Evolutionary conservation across 2,797 vertebrate species (phyloP), one percentile per base, ranked within the genome.

Genomic region (Crenuchus spilurus): DNA sequence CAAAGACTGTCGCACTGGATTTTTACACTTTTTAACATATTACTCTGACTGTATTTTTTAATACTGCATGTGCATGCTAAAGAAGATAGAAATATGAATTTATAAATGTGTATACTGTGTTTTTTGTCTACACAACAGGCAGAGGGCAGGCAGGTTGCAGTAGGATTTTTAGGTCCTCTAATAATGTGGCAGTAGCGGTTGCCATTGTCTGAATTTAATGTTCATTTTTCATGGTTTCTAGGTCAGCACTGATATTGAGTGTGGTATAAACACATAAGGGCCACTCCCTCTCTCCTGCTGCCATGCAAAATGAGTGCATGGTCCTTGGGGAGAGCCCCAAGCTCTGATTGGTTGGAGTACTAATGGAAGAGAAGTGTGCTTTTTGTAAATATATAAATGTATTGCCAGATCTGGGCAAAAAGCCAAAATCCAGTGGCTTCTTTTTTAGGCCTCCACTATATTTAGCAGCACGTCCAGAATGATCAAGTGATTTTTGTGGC

Each of bases 51-150:
- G 90, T 88, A 84, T 91, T 91, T 93, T n/a, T 88, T 83, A 89
- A 87, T 86, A 90, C 88, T 92, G 91, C 91, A 92, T 93, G 91
- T 92, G 92, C 91, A 93, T 94, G 92, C 85, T 62, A 69, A 62
- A 84, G 65, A 88, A 84, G 76, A 79, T 81, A 76, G 77, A 70
- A 64, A 75, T 80, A 77, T 74, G 68, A 76, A 77, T 87, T 85
- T 90, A 88, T 84, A 85, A 84, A 84, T 87, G 87, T 91, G 84
- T 83, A 78, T 86, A 81, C 85, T 84, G 88, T 92, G 85, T 85
- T 84, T 85, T 84, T 79, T 67, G 72, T 82, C 84, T 80, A 75
- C 77, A 57, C 14, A 16, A 70, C 74, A 76, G 79, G 73, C 70
- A 70, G 74, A 85, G 84, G 85, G 87, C 88, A 88, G 88, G 80